phyloP scores from a whole-genome alignment of 2,797 vertebrate genomes.

The Schizothorax lantsangensis region DNA sequence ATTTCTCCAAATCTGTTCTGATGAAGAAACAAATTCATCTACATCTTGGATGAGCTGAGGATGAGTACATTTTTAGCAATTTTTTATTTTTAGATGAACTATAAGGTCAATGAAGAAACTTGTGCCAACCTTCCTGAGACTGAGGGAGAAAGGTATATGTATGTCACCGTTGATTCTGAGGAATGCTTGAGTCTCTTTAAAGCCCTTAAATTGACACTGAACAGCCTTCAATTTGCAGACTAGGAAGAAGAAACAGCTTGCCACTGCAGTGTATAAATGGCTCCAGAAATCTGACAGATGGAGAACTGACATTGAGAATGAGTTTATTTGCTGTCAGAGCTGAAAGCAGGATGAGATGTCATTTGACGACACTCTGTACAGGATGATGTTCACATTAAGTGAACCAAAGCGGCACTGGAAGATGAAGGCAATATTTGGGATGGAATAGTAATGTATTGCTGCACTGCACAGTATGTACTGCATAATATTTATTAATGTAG shows the following conservation, averaged over 20 bases:
- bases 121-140: background rate
- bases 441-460: conserved; percentile 7
- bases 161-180: background rate
- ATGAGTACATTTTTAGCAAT: background rate
- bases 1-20: background rate
- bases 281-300: conserved; percentile 37
- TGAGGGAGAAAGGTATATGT: background rate
- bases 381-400: conserved; percentile 46
- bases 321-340: conserved; percentile 47
- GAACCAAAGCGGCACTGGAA: conserved; percentile 31
- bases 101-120: background rate
- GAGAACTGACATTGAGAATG: conserved; percentile 45
- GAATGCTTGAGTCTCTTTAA: background rate
- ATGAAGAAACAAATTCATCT: background rate
- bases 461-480: background rate
- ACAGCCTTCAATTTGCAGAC: conserved; percentile 1
- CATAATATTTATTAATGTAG: background rate
- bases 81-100: background rate
- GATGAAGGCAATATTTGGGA: conserved; percentile 29
- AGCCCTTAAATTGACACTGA: conserved; percentile 4
- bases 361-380: conserved; percentile 46
- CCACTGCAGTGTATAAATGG: conserved; percentile 8
- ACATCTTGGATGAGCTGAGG: background rate
- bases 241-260: conserved; percentile 35
- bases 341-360: conserved; percentile 36